Conservation (phyloP, 2,888 invertebrate species). For the Harmothoe impar region DNA sequence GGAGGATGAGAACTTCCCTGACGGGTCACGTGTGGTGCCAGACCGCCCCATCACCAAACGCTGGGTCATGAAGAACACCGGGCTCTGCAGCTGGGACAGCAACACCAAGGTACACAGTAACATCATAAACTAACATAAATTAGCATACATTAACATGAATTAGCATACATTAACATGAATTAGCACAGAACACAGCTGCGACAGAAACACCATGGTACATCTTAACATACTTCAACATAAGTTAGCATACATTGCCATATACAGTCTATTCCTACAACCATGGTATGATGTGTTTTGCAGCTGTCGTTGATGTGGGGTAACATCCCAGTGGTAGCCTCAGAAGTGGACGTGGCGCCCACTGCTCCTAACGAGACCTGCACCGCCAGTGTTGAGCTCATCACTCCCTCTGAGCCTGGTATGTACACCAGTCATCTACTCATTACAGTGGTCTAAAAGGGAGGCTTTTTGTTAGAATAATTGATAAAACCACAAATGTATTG, state of each 20-base stretch:
- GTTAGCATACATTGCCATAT: no score
- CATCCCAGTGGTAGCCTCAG: slow-evolving; percentile 57
- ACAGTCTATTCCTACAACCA: no score
- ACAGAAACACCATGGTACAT: no score
- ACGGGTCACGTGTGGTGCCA: slow-evolving; percentile 79
- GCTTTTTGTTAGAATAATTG: no score
- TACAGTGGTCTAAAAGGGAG: no score
- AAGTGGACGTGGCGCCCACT: slow-evolving; percentile 68
- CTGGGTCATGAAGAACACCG: slow-evolving; percentile 82
- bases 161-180: no score
- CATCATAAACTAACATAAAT: background rate
- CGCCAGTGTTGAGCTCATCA: slow-evolving; percentile 77
- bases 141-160: no score
- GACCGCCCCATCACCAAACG: slow-evolving; percentile 79
- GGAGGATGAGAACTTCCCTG: slow-evolving; percentile 80
- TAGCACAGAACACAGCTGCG: no score
- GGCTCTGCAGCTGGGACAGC: slow-evolving; percentile 78
- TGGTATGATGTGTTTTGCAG: slow-evolving; percentile 60
- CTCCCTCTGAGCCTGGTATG: slow-evolving; percentile 77
- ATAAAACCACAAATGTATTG: no score
- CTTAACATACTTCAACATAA: no score
- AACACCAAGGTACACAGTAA: slow-evolving; percentile 75
- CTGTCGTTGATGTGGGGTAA: slow-evolving; percentile 67
- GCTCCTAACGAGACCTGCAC: slow-evolving; percentile 78
- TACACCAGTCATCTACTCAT: background rate